Conservation (phyloP, 1,140 invertebrate genomes). For the Gyrodactylus bullatarudis region DNA sequence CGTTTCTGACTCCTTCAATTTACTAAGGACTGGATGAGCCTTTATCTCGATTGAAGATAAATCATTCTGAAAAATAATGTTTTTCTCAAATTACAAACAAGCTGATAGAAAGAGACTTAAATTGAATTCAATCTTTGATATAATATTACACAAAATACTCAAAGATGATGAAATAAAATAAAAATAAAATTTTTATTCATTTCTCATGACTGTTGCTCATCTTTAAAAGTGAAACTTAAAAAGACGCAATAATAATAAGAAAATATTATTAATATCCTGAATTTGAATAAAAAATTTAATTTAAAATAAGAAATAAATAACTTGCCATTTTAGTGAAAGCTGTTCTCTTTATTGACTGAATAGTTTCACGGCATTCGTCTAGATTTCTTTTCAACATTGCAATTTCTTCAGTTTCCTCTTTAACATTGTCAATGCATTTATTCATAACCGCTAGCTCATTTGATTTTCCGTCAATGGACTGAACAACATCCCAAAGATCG, state of each 20-base stretch:
- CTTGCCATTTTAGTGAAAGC: background rate
- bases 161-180: no score
- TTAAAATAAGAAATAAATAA: background rate
- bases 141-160: no score
- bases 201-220: no score
- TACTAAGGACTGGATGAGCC: background rate
- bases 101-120: no score
- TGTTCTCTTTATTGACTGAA: background rate
- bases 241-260: no score
- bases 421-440: background rate
- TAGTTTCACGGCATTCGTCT: background rate
- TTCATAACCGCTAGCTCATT: background rate
- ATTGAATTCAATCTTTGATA: no score
- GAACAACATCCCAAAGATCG: background rate
- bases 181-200: no score
- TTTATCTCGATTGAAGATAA: background rate
- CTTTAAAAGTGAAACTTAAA: no score
- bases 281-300: background rate
- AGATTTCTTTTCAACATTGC: background rate
- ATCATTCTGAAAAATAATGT: no score
- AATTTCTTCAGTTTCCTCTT: background rate
- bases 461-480: background rate
- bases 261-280: no score
- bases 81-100: no score
- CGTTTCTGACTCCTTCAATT: background rate